Evolutionary conservation across 2,888 invertebrate genomes (phyloP).

Genomic region (Drosophila birchii): DNA sequence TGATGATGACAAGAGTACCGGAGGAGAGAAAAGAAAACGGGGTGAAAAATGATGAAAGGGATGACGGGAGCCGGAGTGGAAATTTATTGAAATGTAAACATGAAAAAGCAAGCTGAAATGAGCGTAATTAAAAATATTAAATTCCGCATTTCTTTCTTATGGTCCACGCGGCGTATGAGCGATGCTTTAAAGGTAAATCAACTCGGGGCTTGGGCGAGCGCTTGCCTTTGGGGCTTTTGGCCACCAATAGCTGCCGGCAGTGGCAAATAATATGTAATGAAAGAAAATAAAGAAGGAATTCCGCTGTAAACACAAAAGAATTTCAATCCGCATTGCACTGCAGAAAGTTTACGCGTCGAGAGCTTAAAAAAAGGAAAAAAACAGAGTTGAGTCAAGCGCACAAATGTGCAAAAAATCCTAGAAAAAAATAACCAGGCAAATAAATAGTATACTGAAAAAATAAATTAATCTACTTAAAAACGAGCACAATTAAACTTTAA

Average conservation of each 20-base stretch:
- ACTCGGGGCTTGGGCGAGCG: constrained; percentile 10
- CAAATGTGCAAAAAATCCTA: constrained; percentile 28
- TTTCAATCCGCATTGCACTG: constrained; percentile 72
- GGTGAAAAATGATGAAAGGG: constrained; percentile 32
- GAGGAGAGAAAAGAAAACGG: neutral
- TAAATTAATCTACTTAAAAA: no score
- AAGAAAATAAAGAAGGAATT: constrained; percentile 59
- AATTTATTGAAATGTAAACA: constrained; percentile 80
- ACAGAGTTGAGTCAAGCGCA: constrained; percentile 31
- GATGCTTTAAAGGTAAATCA: constrained; percentile 46
- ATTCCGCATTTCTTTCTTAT: neutral
- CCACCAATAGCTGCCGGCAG: constrained; percentile 33
- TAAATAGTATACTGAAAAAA: neutral
- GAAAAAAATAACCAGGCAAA: neutral
- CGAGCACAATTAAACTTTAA: neutral
- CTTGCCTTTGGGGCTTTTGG: constrained; percentile 25
- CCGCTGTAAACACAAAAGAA: constrained; percentile 73
- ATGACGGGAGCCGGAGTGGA: constrained; percentile 34
- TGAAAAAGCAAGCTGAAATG: constrained; percentile 57
- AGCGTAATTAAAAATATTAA: constrained; percentile 66
- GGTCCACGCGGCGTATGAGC: constrained; percentile 52
- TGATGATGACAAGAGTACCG: constrained; percentile 53
- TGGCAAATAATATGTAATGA: constrained; percentile 40
- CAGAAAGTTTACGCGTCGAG: constrained; percentile 54
- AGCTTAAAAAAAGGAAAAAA: constrained; percentile 31